phyloP scores from a whole-genome alignment of 2,797 vertebrate genomes.

The Streptopelia turtur region DNA sequence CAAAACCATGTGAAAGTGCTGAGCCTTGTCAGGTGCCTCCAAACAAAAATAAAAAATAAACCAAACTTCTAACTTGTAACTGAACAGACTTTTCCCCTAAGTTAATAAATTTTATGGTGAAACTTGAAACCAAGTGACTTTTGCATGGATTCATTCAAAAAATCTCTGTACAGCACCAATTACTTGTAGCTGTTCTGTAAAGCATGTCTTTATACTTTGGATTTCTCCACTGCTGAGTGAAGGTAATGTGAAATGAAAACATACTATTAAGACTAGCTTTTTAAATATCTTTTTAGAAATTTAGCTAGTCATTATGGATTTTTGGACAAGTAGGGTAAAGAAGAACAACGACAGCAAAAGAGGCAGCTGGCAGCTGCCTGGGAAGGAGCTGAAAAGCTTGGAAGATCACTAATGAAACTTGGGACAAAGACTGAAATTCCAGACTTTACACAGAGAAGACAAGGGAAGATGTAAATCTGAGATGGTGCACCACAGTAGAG shows the following conservation, averaged over 20 bases:
- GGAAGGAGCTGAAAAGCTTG: neutral
- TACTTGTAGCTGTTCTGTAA: neutral
- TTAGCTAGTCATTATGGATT: neutral
- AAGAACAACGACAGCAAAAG: neutral
- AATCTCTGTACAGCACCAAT: neutral
- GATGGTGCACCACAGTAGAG: neutral
- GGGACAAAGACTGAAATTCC: accelerated
- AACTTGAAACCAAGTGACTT: neutral
- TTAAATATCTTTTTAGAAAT: slow-evolving; percentile 4
- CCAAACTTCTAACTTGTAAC: neutral
- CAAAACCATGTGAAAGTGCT: neutral
- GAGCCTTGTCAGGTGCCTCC: neutral
- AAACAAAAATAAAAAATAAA: neutral
- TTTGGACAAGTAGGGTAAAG: slow-evolving; percentile 1
- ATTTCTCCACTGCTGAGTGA: neutral
- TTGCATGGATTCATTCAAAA: neutral
- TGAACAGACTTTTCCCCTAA: neutral
- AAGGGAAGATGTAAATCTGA: neutral
- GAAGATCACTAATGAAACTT: neutral
- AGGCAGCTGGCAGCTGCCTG: slow-evolving; percentile 37
- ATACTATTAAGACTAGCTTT: neutral
- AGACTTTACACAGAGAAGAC: neutral
- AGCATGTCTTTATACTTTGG: neutral
- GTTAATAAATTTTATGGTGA: neutral
- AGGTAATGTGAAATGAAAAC: neutral